These are phyloP conservation scores for Heliconius himera DNA, from an alignment of 1,140 invertebrate species.

Conservation along the genomic window DNA sequence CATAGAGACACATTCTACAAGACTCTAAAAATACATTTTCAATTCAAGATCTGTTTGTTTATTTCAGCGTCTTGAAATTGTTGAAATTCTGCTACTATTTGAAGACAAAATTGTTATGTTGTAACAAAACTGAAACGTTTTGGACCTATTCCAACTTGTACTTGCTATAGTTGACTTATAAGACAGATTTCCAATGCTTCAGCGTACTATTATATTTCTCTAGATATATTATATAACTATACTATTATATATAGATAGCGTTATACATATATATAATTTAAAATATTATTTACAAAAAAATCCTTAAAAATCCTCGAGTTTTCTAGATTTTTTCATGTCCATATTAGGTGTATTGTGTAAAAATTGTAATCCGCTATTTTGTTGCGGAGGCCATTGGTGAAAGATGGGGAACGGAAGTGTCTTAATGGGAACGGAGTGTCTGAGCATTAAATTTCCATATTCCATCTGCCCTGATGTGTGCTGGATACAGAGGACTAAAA, in stretches of 20 bases:
- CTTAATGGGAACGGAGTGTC: not conserved
- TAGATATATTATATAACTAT: not conserved
- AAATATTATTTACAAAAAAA: too few species aligned
- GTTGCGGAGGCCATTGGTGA: too few species aligned
- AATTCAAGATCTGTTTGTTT: conserved; percentile 9
- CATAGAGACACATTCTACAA: not conserved
- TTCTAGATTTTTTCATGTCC: too few species aligned
- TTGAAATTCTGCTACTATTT: conserved; percentile 1
- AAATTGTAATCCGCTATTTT: too few species aligned
- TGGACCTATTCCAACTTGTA: conserved; percentile 12
- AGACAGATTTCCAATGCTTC: conserved; percentile 9
- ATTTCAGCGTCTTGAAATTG: conserved; percentile 1
- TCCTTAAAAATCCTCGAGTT: too few species aligned
- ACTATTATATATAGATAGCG: not conserved
- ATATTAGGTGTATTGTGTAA: too few species aligned
- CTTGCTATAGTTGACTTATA: conserved; percentile 11
- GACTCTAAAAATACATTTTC: not conserved
- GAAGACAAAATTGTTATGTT: conserved; percentile 14
- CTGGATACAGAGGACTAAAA: not conserved
- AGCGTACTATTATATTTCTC: not conserved
- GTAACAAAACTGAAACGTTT: conserved; percentile 14
- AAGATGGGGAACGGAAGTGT: too few species aligned
- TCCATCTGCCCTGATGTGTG: not conserved
- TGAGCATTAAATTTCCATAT: not conserved
- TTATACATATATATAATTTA: too few species aligned